Evolutionary conservation across 1,140 invertebrate species (phyloP), one percentile per base, ranked within the genome.

Genomic region (Calosoma granatense): DNA sequence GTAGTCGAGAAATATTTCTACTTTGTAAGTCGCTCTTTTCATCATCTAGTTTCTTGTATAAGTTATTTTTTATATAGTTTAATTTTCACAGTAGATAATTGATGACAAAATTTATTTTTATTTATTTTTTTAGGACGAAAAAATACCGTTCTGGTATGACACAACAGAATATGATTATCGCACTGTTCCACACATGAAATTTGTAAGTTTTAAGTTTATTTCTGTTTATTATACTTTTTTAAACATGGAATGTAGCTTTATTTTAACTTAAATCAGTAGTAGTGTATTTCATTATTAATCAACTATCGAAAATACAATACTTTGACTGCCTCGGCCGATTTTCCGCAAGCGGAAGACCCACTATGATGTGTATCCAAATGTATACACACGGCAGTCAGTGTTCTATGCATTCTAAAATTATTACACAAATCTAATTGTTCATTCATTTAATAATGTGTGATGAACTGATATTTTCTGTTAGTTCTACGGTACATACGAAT

Each of bases 401-500:
- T n/a, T n/a, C n/a, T n/a, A n/a, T n/a, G n/a, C n/a, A n/a, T n/a
- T n/a, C n/a, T n/a, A n/a, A n/a, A n/a, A n/a, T n/a, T n/a, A n/a
- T n/a, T n/a, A n/a, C n/a, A n/a, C n/a, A n/a, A n/a, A n/a, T n/a
- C n/a, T n/a, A n/a, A n/a, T n/a, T n/a, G n/a, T n/a, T n/a, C n/a
- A n/a, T n/a, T n/a, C n/a, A n/a, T n/a, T n/a, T 59, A 47, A 43
- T 36, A 26, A 20, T 20, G 20, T 56, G 11, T 3, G 6, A 9
- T 9, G 9, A 36, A n/a, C 1, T 56, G 20, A 30, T 43, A 22
- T 51, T 15, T 51, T 30, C 17, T 54, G 14, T n/a, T 72, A 89
- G 87, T 95, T 96, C 67, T 84, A 89, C 59, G 94, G 94, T 4
- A 87, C 85, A 0, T 90, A 89, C 64, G 79, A 85, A 57, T 95